Conservation (phyloP, 1,140 invertebrate genomes). For the Melitaea cinxia region DNA sequence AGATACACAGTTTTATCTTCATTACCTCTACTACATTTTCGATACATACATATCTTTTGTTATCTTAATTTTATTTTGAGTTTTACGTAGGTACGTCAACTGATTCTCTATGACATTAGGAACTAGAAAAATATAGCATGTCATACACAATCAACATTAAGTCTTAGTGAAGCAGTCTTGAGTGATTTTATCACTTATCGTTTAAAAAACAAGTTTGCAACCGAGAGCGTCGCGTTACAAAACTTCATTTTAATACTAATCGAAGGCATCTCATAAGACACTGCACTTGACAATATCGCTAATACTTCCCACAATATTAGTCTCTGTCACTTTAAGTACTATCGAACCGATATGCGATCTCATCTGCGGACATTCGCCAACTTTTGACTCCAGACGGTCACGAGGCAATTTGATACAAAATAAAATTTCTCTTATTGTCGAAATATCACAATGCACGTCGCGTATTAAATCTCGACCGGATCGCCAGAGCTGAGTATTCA, state of each 20-base stretch:
- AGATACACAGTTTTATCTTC: too few relatives aligned
- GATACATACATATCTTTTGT: too few relatives aligned
- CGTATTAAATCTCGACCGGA: conserved; percentile 18
- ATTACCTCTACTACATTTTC: too few relatives aligned
- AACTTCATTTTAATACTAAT: conserved; percentile 64
- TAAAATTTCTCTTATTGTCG: conserved; percentile 60
- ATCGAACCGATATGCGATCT: conserved; percentile 34
- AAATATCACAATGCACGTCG: conserved; percentile 62
- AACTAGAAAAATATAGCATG: too few relatives aligned
- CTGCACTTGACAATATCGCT: conserved; percentile 36
- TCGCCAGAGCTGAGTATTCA: conserved; percentile 11
- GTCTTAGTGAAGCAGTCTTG: too few relatives aligned
- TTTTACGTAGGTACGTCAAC: too few relatives aligned
- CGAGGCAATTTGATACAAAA: conserved; percentile 9
- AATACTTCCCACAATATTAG: conserved; percentile 61
- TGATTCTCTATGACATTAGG: too few relatives aligned
- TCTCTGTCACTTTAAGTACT: conserved; percentile 72
- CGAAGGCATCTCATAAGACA: conserved; percentile 62
- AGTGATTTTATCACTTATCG: too few relatives aligned
- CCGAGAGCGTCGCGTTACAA: conserved; percentile 36
- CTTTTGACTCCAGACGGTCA: background rate
- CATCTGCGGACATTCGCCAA: background rate
- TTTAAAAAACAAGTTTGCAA: background rate
- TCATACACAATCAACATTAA: too few relatives aligned
- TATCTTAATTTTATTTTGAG: too few relatives aligned